Evolutionary conservation across 2,113 vertebrate genomes (phyloP).

Genomic region (Orcinus orca): DNA sequence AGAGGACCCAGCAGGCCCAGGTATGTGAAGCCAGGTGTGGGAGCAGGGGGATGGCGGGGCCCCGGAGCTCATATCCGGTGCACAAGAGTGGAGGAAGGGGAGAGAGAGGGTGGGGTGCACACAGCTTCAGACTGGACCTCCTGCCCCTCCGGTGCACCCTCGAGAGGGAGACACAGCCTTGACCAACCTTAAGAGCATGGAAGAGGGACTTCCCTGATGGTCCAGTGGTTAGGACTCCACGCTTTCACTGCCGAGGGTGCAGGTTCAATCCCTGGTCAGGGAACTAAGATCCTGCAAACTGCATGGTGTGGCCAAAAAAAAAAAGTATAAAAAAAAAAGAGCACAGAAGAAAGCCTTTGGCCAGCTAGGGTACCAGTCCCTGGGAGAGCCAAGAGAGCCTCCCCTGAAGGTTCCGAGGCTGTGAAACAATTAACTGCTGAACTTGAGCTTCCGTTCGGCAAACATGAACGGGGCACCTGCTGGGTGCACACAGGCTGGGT

Average conservation of each 20-base stretch:
- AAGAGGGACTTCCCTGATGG: background rate
- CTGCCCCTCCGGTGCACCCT: background rate
- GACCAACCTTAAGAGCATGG: background rate
- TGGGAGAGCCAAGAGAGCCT: background rate
- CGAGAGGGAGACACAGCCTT: background rate
- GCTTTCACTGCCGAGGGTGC: background rate
- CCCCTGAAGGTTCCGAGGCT: background rate
- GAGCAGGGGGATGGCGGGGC: too few relatives aligned
- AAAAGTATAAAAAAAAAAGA: background rate
- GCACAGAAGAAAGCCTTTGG: background rate
- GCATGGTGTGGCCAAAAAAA: background rate
- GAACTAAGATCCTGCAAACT: background rate
- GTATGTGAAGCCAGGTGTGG: background rate
- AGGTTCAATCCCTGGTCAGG: background rate
- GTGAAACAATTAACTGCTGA: background rate
- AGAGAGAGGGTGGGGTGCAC: background rate
- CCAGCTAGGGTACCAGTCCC: background rate
- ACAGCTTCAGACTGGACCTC: background rate
- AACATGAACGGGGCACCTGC: background rate
- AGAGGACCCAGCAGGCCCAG: constrained; percentile 70
- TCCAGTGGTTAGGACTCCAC: background rate
- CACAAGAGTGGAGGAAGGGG: background rate
- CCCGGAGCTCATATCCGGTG: background rate
- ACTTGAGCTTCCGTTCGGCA: background rate
- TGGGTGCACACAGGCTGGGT: background rate